Evolutionary conservation across 2,888 invertebrate species (phyloP), one percentile per base, ranked within the genome.

Genomic region (Chromoteleia sp.): DNA sequence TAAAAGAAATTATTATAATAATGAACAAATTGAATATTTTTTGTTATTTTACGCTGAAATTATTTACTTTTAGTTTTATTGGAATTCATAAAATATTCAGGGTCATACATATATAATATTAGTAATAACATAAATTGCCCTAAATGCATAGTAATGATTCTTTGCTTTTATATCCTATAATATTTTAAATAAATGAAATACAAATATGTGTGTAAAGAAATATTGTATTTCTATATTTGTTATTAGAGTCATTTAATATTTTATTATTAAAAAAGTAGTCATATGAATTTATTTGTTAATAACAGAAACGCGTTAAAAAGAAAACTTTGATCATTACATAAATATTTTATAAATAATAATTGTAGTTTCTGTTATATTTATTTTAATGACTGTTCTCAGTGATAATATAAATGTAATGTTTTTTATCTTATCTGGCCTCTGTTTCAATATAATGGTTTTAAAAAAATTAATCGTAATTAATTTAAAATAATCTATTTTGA

Each of bases 31-130:
- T 50, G 48, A 5, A 52, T 14, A 19, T 10, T 30, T 54, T 25
- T 10, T 29, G 41, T 39, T 56, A 21, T 14, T 58, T 17, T 14
- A 6, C 10, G 33, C 0, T 54, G 7, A 10, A 29, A 36, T 21
- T 21, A 39, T 45, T 61, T 45, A 45, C 39, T 45, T 61, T n/a
- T 29, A 19, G 19, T 63, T 63, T 63, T 48, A 36, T 63, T 48
- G 21, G 21, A 48, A 36, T 36, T 63, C 61, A 45, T 45, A 48
- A 33, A 61, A 45, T 45, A 12, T 45, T 25, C 59, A 59, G 8
- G 21, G 39, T 12, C 14, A 5, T 8, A 15, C 5, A 21, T n/a
- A 58, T 7, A 58, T 52, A 33, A 33, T 45, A 43, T 45, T 45
- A 21, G 45, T 21, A n/a, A 45, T 45, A 45, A 45, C 12, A 25